phyloP scores from a whole-genome alignment of 2,888 invertebrate genomes.

The Folsomia candida region DNA sequence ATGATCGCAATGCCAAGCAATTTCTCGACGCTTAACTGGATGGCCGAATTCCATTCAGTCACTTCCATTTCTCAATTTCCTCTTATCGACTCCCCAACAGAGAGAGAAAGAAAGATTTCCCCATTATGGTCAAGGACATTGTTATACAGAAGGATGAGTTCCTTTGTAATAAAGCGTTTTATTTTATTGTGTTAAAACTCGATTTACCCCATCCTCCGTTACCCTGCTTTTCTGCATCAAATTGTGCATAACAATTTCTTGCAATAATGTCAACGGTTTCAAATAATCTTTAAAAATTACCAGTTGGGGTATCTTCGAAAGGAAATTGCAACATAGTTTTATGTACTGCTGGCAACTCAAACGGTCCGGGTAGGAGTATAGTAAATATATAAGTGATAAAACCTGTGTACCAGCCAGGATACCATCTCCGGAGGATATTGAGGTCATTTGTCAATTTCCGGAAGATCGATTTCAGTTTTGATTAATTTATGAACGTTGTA shows the following conservation, averaged over 20 bases:
- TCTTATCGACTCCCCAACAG: not conserved
- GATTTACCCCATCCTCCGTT: not conserved
- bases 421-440: not conserved
- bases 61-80: not conserved
- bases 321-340: too few species aligned
- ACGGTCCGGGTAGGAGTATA: not conserved
- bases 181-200: not conserved
- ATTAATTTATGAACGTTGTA: conserved; percentile 20
- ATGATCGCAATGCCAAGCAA: conserved; percentile 13
- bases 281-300: too few species aligned
- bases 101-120: not conserved
- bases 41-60: conserved; percentile 16
- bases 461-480: conserved; percentile 2
- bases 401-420: not conserved
- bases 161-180: not conserved
- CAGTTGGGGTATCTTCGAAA: too few species aligned
- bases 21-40: conserved; percentile 4
- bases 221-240: not conserved
- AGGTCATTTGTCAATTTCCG: conserved; percentile 13
- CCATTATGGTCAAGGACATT: not conserved
- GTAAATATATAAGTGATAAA: too few species aligned
- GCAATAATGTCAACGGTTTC: too few species aligned
- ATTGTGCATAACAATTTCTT: too few species aligned
- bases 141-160: not conserved
- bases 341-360: not conserved